Base-by-base conservation (phyloP, 1,140 invertebrate genomes). In the Calephelis nemesis region DNA sequence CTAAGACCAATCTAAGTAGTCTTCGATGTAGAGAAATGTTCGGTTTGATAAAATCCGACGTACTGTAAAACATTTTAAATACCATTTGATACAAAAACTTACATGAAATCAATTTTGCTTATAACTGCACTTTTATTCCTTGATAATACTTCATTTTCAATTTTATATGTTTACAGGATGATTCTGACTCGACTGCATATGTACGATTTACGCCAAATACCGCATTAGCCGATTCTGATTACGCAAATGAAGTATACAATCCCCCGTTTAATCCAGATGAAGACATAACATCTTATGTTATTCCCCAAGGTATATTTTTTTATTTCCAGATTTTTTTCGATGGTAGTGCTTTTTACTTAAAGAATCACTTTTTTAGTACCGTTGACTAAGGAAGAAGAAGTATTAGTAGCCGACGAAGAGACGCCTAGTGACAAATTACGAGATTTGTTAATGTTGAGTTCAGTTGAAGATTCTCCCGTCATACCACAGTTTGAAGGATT, bases 131-230 rank as follows among this genome's bases (percentile, higher is more conserved):
- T 8, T 42, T 42, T 4, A 8, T 19, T 19, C 15, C 42, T 42
- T 7, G 42, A 7, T 45, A 7, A 7, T 45, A 7, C 8, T 45
- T 45, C 42, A 45, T 3, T 62, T 30, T 11, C 47, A 50, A 64
- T 54, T 62, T 11, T 66, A 64, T 71, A 42, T 47, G 30, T 60
- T 75, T 49, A 71, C 70, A 94, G 83, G 83, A 94, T 48, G 95
- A 95, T 74, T 94, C 95, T 6, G 93, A 94, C 52, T 92, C 93
- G 73, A 86, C 97, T 72, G 96, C 96, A 15, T 95, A 95, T 74
- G 95, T 98, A 1, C 95, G 95, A 69, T 97, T 96, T 74, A 95
- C 94, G 0, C 96, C 96, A 5, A 96, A 96, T 66, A 93, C 93
- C 48, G 90, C 92, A 4, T 85, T 95, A 73, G 93, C 93, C 1